phyloP scores from a whole-genome alignment of 2,113 vertebrate species.

The Anarhynchus alexandrinus region DNA sequence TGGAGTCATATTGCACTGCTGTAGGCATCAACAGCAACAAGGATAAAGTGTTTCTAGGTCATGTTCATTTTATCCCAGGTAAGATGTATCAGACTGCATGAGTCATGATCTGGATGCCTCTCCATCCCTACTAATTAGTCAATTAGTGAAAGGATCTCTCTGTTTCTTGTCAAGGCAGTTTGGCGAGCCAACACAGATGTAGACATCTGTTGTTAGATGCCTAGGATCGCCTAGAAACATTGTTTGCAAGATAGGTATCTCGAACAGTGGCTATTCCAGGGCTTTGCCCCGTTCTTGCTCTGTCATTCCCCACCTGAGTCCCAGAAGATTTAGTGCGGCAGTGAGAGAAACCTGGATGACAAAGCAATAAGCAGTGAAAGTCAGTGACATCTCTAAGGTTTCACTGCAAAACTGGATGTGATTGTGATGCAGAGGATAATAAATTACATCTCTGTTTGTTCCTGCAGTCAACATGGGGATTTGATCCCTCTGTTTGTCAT shows the following conservation, averaged over 20 bases:
- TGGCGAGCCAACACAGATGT: background rate
- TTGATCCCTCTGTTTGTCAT: background rate
- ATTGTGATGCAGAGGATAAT: background rate
- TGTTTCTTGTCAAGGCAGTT: background rate
- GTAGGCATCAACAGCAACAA: conserved; percentile 1
- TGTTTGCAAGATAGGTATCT: background rate
- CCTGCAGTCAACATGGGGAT: background rate
- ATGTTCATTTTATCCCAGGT: background rate
- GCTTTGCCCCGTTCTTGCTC: background rate
- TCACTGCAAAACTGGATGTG: background rate
- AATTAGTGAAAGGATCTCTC: background rate
- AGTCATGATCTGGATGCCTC: conserved; percentile 21
- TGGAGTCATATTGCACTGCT: background rate
- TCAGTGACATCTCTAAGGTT: background rate
- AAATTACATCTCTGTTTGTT: background rate
- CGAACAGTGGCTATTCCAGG: background rate
- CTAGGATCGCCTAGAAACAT: background rate
- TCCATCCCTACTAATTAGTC: background rate
- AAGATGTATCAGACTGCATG: background rate
- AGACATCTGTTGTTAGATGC: background rate
- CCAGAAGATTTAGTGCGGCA: background rate
- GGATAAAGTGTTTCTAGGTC: background rate
- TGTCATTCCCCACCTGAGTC: background rate
- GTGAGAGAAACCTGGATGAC: background rate
- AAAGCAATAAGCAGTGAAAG: background rate